phyloP scores from a whole-genome alignment of 2,888 invertebrate genomes.

The Drosophila prolongata region DNA sequence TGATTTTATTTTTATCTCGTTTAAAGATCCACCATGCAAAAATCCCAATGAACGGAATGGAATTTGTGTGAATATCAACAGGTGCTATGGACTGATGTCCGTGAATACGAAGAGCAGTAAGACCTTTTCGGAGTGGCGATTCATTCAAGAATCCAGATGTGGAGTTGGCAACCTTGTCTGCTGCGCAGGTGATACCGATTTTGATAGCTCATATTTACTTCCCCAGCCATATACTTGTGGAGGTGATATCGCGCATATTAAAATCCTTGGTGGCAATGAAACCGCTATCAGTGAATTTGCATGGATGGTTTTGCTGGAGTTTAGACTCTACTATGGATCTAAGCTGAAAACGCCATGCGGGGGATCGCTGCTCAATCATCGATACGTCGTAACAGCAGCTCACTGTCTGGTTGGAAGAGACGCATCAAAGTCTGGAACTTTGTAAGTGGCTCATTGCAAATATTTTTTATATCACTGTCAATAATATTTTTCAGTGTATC shows the following conservation, averaged over 20 bases:
- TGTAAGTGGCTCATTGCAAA: no score
- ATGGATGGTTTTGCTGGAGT: background rate
- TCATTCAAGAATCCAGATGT: background rate
- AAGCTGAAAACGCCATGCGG: fast-evolving
- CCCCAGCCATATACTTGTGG: background rate
- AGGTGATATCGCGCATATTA: background rate
- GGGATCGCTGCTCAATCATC: background rate
- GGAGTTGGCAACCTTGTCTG: background rate
- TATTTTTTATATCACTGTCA: no score
- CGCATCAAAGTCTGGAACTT: fast-evolving
- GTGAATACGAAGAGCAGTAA: background rate
- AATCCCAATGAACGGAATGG: background rate
- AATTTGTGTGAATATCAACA: background rate
- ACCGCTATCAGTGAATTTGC: background rate
- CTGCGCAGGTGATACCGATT: background rate
- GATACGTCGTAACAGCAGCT: background rate
- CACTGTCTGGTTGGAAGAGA: background rate
- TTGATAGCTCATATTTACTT: background rate
- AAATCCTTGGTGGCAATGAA: fast-evolving
- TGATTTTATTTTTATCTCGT: no score
- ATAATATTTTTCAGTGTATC: background rate
- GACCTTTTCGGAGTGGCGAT: background rate
- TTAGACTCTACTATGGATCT: fast-evolving
- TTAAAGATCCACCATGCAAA: background rate
- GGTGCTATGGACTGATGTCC: background rate